Base-by-base conservation (phyloP, 2,113 vertebrate species). In the Euleptes europaea region DNA sequence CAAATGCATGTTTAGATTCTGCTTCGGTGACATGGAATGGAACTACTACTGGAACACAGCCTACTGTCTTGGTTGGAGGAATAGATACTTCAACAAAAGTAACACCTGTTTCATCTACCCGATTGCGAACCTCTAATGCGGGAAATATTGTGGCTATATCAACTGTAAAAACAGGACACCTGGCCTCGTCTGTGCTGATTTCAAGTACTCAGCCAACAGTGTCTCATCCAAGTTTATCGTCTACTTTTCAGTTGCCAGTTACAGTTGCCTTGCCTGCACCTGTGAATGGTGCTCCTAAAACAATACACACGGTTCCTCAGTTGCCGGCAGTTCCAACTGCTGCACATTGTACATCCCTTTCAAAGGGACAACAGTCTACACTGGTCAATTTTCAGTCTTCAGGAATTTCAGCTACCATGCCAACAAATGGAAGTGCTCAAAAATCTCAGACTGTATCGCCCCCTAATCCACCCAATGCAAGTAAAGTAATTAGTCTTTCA, bases 151-250 rank as follows among this genome's bases (percentile, higher is more conserved):
- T 97, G 82, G 95, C 96, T 75, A 95, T 97, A 91, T 97, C 97
- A 84, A 97, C 97, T 93, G 96, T 97, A 82, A 97, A 97, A 94
- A 95, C 97, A 83, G 97, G 97, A 85, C 97, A 98, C 94, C 97
- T 98, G 93, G 94, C 97, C 69, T 97, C 97, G 19, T 97, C 97
- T 83, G 92, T 97, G 90, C 94, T 98, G 73, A 95, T 97, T 93
- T 96, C 97, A 93, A 89, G 95, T 88, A 92, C 95, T 60, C 96
- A 97, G 73, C 92, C 96, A 90, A 33, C 93, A 87, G 81, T 92
- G 73, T 88, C 88, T 94, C 91, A 92, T 14, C 95, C 95, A 80
- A 94, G 93, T 86, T 75, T 96, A 86, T 84, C 88, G 72, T 91
- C 97, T 93, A 71, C 95, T 93, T 90, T 96, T 77, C 94, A 94